Evolutionary conservation across 2,113 vertebrate species (phyloP), one percentile per base, ranked within the genome.

Genomic region (Notarius lentiginosus): DNA sequence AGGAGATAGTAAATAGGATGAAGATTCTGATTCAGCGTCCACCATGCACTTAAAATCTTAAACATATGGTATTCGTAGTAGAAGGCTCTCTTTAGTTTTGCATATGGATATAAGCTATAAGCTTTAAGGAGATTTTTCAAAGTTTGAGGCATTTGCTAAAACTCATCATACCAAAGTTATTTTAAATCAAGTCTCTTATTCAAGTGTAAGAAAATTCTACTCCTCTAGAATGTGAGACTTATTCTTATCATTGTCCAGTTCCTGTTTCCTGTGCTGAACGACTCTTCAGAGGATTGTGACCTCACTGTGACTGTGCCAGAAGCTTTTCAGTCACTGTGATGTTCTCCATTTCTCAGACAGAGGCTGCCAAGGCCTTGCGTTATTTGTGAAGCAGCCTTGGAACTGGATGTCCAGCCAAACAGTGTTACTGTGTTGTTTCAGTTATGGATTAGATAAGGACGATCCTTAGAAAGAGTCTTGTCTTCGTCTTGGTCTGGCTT

Each of bases 331-430:
- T 86, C 76, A 86, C 84, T 68, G 41, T 63, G 77, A 82, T 56
- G 9, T 81, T 85, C 79, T 87, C 77, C 80, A 85, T 68, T 53
- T 72, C 75, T 30, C 53, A 51, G 27, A 47, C n/a, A 5, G 41
- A 76, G 58, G 55, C 61, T 79, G 51, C 87, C 82, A 86, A 88
- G 27, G n/a, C 53, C 68, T 88, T 88, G 81, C 82, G 76, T 84
- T 86, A 82, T 86, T 86, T 8, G 53, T 17, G 9, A 88, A 56
- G 84, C 87, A 84, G 20, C 22, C 68, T 63, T 79, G 68, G 82
- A 90, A 87, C 87, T 72, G 84, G 70, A 79, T 60, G 82, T 90
- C 84, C 84, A 30, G 77, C 89, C 87, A 88, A 86, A 87, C 66
- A 75, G 22, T 86, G 60, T 86, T 80, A 56, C 75, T 68, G 53